Evolutionary conservation across 2,113 vertebrate species (phyloP), one percentile per base, ranked within the genome.

Genomic region (Illadopsis cleaveri): DNA sequence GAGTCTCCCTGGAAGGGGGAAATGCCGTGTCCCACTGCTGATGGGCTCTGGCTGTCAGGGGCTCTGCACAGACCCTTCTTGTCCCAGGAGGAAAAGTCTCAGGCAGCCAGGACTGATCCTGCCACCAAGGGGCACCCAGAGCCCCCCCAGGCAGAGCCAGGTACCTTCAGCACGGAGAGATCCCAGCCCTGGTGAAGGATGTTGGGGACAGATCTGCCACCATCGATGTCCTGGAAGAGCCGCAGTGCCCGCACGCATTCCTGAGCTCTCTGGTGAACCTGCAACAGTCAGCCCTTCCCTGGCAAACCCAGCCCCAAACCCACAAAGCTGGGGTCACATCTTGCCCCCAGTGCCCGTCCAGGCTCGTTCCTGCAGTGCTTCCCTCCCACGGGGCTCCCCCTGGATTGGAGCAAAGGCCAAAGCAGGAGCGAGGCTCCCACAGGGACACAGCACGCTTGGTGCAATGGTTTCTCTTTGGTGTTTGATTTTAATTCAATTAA

Each of bases 211-310:
- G 68, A 12, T 24, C 58, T 57, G 20, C 98, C 97, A 0, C 50
- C 31, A 28, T 90, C 53, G 57, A 97, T 79, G 50, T 94, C 96
- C 50, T 83, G 54, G 33, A 98, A 92, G 75, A 98, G 88, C 66
- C 12, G 92, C 68, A 98, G 92, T 0, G 88, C 97, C n/a, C 53
- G 94, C 14, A 92, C 30, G 4, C 98, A 98, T 24, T 98, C 98
- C 15, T 56, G 95, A 0, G 87, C 98, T 73, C 98, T 93, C 79
- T 97, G 98, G 71, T 98, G 97, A 5, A 98, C 88, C 98, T 98
- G 96, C 51, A 86, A 57, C 8, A 17, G 16, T 0, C 60, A 65
- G 60, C 28, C 28, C 82, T 10, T 4, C 42, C 65, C 30, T 3
- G 1, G 4, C 27, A 18, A 87, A 20, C 13, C 45, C 45, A n/a